Evolutionary conservation across 2,888 invertebrate genomes (phyloP), one percentile per base, ranked within the genome.

Genomic region (Nineta flava): DNA sequence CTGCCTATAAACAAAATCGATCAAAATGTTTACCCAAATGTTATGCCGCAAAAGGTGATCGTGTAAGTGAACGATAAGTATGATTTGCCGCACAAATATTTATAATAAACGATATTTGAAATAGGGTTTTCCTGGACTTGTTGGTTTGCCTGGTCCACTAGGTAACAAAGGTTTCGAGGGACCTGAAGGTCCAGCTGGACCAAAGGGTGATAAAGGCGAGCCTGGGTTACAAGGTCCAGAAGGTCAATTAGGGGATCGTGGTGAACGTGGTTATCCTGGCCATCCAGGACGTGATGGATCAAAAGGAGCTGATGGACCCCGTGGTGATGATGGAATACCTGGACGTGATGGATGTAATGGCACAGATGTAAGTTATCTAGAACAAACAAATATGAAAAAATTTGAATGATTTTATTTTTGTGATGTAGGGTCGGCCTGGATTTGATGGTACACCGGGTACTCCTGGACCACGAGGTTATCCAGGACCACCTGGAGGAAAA

Each of bases 261-360:
- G 93, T 44, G 83, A 82, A 65, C 78, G 78, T 58, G 96, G 97
- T 54, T 75, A 83, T 55, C 92, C 91, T 53, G 95, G 95, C 51
- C 87, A 84, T 64, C 78, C 85, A 5, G 91, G 88, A 53, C 75
- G 79, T 52, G 75, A 78, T 58, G 87, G 87, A 46, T 70, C 82
- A 53, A 83, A 81, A 16, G 87, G 87, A 52, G 62, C 75, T 52
- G 77, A 75, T 61, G 87, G 87, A 32, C 73, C 73, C 50, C 58
- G 75, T 1, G 87, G 93, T 47, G 60, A 73, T 1, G 73, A 86
- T n/a, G 94, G 94, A 57, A 70, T 77, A 42, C 81, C 87, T 40
- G 96, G 96, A 48, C 71, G 84, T 59, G 94, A 96, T 63, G 97
- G 96, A 9, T 97, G 96, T 63, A 95, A 96, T 61, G 96, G 96